These are phyloP conservation scores for Ommatoiulus sabulosus DNA, from an alignment of 2,888 invertebrate species.

Conservation along the genomic window DNA sequence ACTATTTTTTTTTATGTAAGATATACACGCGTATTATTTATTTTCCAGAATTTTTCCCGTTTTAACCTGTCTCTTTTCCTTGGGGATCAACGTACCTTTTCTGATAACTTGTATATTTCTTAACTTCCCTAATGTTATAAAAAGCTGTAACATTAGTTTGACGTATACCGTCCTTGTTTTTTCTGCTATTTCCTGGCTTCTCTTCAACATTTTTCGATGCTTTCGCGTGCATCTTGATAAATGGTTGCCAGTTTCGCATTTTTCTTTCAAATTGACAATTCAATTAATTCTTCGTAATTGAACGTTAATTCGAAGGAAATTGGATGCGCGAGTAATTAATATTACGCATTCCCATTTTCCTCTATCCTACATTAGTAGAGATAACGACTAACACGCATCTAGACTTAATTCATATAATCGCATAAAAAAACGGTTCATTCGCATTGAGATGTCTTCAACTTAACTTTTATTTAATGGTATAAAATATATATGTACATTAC, in stretches of 20 bases:
- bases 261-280: slow-evolving; percentile 16
- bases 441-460: slow-evolving; percentile 26
- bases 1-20: no score
- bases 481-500: slow-evolving; percentile 34
- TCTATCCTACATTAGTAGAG: not conserved
- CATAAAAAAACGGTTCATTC: not conserved
- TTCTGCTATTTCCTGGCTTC: not conserved
- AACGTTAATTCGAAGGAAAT: slow-evolving; percentile 15
- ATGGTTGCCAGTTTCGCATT: not conserved
- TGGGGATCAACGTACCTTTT: not conserved
- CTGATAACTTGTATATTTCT: not conserved
- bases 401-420: not conserved
- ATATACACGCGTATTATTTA: no score
- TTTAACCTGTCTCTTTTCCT: no score
- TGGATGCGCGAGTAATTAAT: slow-evolving; percentile 2
- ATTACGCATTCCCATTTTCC: not conserved
- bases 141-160: not conserved
- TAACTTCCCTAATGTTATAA: not conserved
- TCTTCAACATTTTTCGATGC: not conserved
- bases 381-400: not conserved
- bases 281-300: not conserved
- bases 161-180: not conserved
- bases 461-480: slow-evolving; percentile 34
- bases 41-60: no score
- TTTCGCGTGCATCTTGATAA: not conserved